These are phyloP conservation scores for Epirrhoe tristata DNA, from an alignment of 2,888 invertebrate genomes.

Conservation along the genomic window DNA sequence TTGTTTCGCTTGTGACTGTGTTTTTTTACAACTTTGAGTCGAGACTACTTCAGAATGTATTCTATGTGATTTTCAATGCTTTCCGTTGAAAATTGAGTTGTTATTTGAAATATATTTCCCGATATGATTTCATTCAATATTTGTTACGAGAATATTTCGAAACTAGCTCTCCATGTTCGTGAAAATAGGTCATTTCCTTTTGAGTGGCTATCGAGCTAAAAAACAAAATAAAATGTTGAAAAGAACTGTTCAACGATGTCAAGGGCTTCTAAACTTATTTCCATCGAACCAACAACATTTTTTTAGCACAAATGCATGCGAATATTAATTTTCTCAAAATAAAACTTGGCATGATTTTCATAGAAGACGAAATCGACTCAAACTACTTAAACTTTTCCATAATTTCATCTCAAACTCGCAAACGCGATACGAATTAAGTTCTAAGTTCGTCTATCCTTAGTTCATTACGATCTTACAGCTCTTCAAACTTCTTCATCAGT, in stretches of 20 bases:
- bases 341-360: too few species aligned
- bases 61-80: constrained; percentile 19
- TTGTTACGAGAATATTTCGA: too few species aligned
- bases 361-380: not conserved
- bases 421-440: not conserved
- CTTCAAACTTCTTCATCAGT: constrained; percentile 1
- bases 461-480: not conserved
- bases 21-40: not conserved
- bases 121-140: not conserved
- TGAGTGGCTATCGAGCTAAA: too few species aligned
- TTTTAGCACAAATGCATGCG: too few species aligned
- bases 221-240: too few species aligned
- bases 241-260: too few species aligned
- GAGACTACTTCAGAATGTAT: not conserved
- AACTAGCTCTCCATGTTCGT: too few species aligned
- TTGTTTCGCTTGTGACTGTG: too few species aligned
- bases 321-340: too few species aligned
- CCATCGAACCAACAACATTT: too few species aligned
- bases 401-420: not conserved
- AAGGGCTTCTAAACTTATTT: too few species aligned
- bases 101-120: constrained; percentile 6
- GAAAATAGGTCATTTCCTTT: too few species aligned
- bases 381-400: not conserved
- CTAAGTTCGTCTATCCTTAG: not conserved
- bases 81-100: constrained; percentile 17